phyloP scores from a whole-genome alignment of 2,113 vertebrate species.

The Ictalurus furcatus region DNA sequence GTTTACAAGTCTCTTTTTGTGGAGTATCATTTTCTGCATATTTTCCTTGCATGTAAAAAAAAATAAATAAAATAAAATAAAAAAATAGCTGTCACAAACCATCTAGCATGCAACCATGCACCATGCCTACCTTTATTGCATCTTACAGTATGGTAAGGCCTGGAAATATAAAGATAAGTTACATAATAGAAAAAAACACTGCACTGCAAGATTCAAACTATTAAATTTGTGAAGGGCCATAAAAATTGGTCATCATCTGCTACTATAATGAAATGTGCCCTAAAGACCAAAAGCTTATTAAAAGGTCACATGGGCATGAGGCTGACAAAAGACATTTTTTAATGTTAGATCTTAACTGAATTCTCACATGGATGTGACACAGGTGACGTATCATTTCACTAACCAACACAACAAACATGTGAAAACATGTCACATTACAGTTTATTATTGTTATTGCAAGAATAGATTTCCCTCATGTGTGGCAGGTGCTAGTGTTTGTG shows the following conservation, averaged over 20 bases:
- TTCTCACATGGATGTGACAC: not conserved
- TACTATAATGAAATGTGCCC: not conserved
- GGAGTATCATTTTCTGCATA: not conserved
- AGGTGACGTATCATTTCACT: not conserved
- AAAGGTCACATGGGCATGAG: not conserved
- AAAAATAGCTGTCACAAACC: not conserved
- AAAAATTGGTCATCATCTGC: not conserved
- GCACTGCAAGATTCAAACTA: not conserved
- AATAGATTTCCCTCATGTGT: not conserved
- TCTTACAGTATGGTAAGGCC: not conserved
- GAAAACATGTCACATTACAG: conserved; percentile 3
- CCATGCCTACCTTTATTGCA: not conserved
- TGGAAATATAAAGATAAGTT: not conserved
- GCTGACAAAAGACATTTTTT: not conserved
- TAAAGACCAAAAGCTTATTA: not conserved
- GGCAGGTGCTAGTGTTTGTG: conserved; percentile 67
- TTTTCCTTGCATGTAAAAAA: not conserved
- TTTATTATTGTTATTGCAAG: conserved; percentile 18
- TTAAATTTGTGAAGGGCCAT: not conserved
- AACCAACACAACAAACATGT: not conserved
- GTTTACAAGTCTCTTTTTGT: not conserved
- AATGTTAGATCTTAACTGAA: not conserved
- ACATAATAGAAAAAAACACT: not conserved
- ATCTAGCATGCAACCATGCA: not conserved
- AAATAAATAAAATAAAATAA: too few relatives aligned